Base-by-base conservation (phyloP, 2,113 vertebrate genomes). In the Antigone vipio region DNA sequence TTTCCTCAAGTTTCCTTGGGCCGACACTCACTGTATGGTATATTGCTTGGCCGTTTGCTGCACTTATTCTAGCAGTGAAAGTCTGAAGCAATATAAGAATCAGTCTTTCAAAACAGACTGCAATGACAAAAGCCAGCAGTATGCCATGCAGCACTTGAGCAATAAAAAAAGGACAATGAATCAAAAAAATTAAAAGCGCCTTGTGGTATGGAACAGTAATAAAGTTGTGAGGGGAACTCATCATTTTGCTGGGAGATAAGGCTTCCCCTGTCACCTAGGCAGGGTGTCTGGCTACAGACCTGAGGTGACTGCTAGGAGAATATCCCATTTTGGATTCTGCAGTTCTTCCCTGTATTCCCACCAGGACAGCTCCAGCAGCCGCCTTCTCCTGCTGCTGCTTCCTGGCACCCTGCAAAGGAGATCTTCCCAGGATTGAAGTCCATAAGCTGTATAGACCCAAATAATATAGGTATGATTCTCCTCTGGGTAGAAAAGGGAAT, bases 111-210 rank as follows among this genome's bases (percentile, higher is more conserved):
- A 95, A 95, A 95, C 89, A 96, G 86, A 91, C 74, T 53, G 18
- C 66, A 24, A n/a, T 89, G 96, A 97, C 94, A 96, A 92, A 97
- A 95, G 87, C 87, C 96, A 97, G 96, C 77, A 88, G 82, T 94
- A 55, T 44, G 69, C 92, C 95, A 94, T 89, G 88, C 81, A 91
- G 77, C 87, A 95, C 89, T 94, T 82, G 74, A 97, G 77, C 93
- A 93, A 89, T 85, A 89, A 88, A 91, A 53, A 94, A 20, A 92
- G 53, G 60, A 92, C 79, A 86, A 97, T 96, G 72, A 68, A 92
- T 95, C 85, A 86, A 80, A 95, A 91, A 92, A 96, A 92, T 62
- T 30, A 92, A 86, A 96, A 92, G 95, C 89, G 88, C 87, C 81
- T 44, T 27, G 50, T 79, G 72, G 74, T 91, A 88, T 27, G 58